Base-by-base conservation (phyloP, 2,888 invertebrate genomes). In the Epistrophe eligans region DNA sequence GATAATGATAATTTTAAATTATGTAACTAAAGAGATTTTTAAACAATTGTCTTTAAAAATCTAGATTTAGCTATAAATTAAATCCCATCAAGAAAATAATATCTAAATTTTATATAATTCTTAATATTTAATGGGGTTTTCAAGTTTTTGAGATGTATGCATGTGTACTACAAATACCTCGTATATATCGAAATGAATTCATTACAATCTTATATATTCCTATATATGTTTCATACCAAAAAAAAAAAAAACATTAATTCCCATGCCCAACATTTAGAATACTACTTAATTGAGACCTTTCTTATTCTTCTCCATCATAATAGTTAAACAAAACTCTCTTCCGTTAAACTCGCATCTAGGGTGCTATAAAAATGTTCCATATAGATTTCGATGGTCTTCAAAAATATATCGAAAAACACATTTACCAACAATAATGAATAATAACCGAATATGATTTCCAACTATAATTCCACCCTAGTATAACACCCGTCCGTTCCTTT, bases 381-480 rank as follows among this genome's bases (percentile, higher is more conserved):
- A 58, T 76, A 43, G 83, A 83, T 79, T 79, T 60, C 76, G 70
- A 71, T 35, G 83, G 87, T 87, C 87, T 87, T 83, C 83, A 83
- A 87, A 87, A 87, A 79, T 70, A 83, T 87, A 87, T 87, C 87
- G 83, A 87, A 87, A 83, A 83, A 79, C 83, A 83, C 87, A 87
- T 87, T 87, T 87, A 83, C 83, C 71, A 71, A 60, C 74, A 87
- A 87, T 87, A 87, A 87, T 87, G 87, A 87, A 87, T 87, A 87
- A 87, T 83, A 87, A 83, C 87, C 72, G 79, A 87, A 83, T 83
- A 83, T 83, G 83, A 83, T 79, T 87, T 83, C 87, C 79, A 87
- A 87, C 87, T 87, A 83, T 76, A 76, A 83, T 83, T 83, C 55
- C 62, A 62, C 79, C 83, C 62, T 17, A 52, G 19, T 2, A 50